Base-by-base conservation (phyloP, 2,113 vertebrate genomes). In the Grantiella picta region DNA sequence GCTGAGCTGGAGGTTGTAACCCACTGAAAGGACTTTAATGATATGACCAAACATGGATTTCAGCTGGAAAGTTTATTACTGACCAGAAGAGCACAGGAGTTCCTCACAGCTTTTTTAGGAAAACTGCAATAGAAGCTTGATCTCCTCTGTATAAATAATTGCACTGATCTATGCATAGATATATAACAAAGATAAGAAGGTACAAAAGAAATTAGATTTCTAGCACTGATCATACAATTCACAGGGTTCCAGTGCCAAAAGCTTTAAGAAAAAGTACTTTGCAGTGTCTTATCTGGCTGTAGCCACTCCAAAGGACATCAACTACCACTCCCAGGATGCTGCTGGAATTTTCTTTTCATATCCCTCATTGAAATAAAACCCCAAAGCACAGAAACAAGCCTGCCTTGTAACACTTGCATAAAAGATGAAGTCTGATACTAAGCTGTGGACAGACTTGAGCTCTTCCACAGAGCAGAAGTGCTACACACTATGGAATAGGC, bases 1-100 rank as follows among this genome's bases (percentile, higher is more conserved):
- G 93, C 94, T 96, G 90, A 94, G 86, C 75, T 92, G 69, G 68
- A 81, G 78, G 94, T 92, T 88, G 20, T 86, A 94, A 88, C 78
- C 63, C 64, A 42, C 68, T 84, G 40, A 76, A 92, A 80, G 29
- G 44, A 82, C 53, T 85, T 68, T 36, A 85, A 77, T 68, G 23
- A 44, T 54, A 61, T 25, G 49, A 85, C 76, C 73, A 87, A 95
- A 82, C 21, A 79, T 25, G 85, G 44, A 77, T 83, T 94, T 89
- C 70, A 82, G 66, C 83, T 91, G 36, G 44, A 52, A 85, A 81
- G 59, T 77, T 93, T 66, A 17, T 45, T 49, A 23, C 56, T 80
- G 79, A 61, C 45, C 75, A 81, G 69, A 61, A 54, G 24, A 92
- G 31, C 57, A 50, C 47, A 65, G 66, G 59, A 82, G 18, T 6